Evolutionary conservation across 2,797 vertebrate genomes (phyloP).

Genomic region (Echiichthys vipera): DNA sequence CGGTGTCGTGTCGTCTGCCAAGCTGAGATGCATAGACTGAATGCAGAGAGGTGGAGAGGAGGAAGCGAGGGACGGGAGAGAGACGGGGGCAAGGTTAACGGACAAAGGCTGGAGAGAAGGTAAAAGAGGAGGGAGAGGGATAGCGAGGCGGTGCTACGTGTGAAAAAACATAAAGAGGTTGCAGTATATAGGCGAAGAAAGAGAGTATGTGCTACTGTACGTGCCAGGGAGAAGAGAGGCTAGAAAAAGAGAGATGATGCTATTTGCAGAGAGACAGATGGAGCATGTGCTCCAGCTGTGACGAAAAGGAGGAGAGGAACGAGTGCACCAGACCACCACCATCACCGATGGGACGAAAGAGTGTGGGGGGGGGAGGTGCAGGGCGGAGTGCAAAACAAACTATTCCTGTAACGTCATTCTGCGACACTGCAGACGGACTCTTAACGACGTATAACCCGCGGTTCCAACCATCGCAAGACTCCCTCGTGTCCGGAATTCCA

Average conservation of each 20-base stretch:
- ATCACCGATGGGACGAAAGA: slow-evolving; percentile 18
- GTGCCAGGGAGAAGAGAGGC: slow-evolving; percentile 23
- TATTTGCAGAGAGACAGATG: slow-evolving; percentile 44
- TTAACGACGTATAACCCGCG: too few species aligned
- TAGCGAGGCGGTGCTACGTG: slow-evolving; percentile 42
- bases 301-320: slow-evolving; percentile 30
- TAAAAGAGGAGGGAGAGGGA: slow-evolving; percentile 8
- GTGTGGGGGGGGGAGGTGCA: slow-evolving; percentile 1
- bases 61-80: background rate
- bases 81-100: slow-evolving; percentile 3
- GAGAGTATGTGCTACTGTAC: slow-evolving; percentile 35
- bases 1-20: slow-evolving; percentile 65
- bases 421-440: slow-evolving; percentile 1
- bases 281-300: slow-evolving; percentile 46
- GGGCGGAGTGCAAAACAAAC: slow-evolving; percentile 38
- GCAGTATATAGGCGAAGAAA: background rate
- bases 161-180: slow-evolving; percentile 20
- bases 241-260: slow-evolving; percentile 20
- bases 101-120: background rate
- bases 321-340: slow-evolving; percentile 9
- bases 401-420: background rate
- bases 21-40: slow-evolving; percentile 82
- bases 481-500: background rate
- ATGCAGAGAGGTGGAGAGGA: slow-evolving; percentile 61
- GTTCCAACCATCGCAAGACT: background rate